A percentile compares a stretch with the other conserved stretches of the same genome.
Evolutionary conservation across 1,140 invertebrate species (phyloP).

Genomic region (Drosophila subobscura): DNA sequence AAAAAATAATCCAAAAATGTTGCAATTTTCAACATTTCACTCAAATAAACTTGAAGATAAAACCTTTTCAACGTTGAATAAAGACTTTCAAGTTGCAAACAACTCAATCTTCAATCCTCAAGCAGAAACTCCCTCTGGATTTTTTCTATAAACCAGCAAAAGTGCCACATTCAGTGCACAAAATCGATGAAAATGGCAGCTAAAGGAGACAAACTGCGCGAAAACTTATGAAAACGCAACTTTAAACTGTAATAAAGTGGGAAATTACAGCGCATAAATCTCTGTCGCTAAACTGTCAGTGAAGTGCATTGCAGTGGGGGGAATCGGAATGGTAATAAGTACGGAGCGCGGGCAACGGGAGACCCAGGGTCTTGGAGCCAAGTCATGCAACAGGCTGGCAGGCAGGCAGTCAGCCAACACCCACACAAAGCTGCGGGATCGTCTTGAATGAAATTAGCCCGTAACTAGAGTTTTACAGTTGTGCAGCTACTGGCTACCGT

Average conservation of each 20-base stretch:
- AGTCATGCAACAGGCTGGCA: conserved; percentile 23
- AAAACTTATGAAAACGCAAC: conserved; percentile 79
- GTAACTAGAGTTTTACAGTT: conserved; percentile 68
- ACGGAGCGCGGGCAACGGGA: conserved; percentile 8
- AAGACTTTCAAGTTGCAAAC: background rate
- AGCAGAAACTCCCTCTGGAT: conserved; percentile 14
- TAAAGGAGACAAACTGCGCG: conserved; percentile 57
- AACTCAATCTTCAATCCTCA: background rate
- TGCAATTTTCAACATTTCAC: too few species aligned
- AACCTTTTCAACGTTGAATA: too few species aligned
- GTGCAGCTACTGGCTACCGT: conserved; percentile 59
- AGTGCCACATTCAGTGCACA: conserved; percentile 43
- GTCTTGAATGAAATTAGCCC: conserved; percentile 68
- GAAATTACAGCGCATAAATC: conserved; percentile 80
- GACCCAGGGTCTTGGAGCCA: background rate
- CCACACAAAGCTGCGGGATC: conserved; percentile 50
- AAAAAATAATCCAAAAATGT: too few species aligned
- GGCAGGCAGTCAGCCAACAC: conserved; percentile 57
- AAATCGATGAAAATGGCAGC: conserved; percentile 67
- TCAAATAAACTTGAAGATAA: too few species aligned
- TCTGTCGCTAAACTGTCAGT: conserved; percentile 73
- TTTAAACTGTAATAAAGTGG: conserved; percentile 82
- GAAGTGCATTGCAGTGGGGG: conserved; percentile 21
- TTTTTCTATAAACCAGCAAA: conserved; percentile 10
- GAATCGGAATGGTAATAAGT: conserved; percentile 17